Evolutionary conservation across 1,140 invertebrate genomes (phyloP).

Genomic region (Leguminivora glycinivorella): DNA sequence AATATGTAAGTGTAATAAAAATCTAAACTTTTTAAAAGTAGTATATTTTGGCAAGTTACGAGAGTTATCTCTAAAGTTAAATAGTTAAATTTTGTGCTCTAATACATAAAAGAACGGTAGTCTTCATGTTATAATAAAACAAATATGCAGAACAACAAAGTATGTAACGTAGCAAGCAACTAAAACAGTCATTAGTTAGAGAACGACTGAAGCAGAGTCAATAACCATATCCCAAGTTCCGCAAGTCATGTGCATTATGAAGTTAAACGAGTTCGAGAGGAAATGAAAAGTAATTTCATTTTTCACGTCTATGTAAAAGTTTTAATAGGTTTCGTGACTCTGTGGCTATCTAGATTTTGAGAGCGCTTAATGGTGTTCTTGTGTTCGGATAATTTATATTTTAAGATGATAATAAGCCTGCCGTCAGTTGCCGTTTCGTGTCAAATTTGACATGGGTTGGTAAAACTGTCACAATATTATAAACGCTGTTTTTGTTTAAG

Average conservation of each 20-base stretch:
- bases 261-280: conserved; percentile 22
- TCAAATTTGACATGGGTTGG: conserved; percentile 11
- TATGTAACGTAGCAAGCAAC: neutral
- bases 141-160: too few species aligned
- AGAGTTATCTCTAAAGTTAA: too few species aligned
- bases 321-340: conserved; percentile 37
- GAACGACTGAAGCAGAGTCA: neutral
- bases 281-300: conserved; percentile 32
- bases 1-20: too few species aligned
- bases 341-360: conserved; percentile 32
- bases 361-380: conserved; percentile 23
- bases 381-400: conserved; percentile 16
- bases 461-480: conserved; percentile 13
- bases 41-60: too few species aligned
- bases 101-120: too few species aligned
- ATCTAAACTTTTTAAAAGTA: too few species aligned
- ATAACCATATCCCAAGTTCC: conserved; percentile 28
- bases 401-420: conserved; percentile 25
- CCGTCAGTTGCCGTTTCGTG: neutral
- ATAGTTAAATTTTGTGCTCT: too few species aligned
- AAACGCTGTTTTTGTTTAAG: conserved; percentile 13
- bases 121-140: too few species aligned
- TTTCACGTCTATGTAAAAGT: conserved; percentile 37
- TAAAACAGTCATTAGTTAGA: conserved; percentile 17
- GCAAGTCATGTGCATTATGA: conserved; percentile 33